A percentile compares a stretch with the other conserved stretches of the same genome.
These are phyloP conservation scores for Mayetiola destructor DNA, from an alignment of 2,888 invertebrate genomes.

Conservation along the genomic window DNA sequence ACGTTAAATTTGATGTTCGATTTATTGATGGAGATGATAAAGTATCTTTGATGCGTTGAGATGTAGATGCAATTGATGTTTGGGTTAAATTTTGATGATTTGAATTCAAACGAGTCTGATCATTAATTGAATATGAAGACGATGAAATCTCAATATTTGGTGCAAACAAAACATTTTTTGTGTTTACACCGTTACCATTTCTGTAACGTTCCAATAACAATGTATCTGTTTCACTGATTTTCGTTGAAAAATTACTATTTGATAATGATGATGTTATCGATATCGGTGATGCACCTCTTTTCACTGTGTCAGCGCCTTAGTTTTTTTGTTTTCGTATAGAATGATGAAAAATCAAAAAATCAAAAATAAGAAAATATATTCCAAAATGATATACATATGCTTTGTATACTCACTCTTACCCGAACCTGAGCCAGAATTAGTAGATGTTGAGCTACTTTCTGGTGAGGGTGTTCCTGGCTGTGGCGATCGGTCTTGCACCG, in stretches of 20 bases:
- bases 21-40: constrained; percentile 25
- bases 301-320: constrained; percentile 35
- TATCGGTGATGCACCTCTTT: constrained; percentile 34
- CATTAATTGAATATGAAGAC: constrained; percentile 8
- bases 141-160: constrained; percentile 14
- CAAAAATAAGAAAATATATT: not conserved
- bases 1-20: constrained; percentile 17
- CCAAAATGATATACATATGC: not conserved
- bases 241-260: constrained; percentile 31
- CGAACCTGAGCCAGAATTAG: constrained; percentile 66
- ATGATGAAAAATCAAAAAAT: not conserved
- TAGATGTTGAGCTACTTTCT: constrained; percentile 72
- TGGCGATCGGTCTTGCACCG: constrained; percentile 44
- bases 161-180: constrained; percentile 18
- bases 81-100: constrained; percentile 15
- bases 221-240: constrained; percentile 20
- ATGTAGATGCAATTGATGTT: constrained; percentile 26
- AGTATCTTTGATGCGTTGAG: constrained; percentile 17
- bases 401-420: constrained; percentile 26
- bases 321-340: not conserved
- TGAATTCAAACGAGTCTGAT: not conserved
- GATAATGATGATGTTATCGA: constrained; percentile 26
- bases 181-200: constrained; percentile 14
- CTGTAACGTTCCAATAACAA: not conserved
- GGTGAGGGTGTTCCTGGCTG: constrained; percentile 65